Base-by-base conservation (phyloP, 2,113 vertebrate genomes). In the Trematocara macrostoma region DNA sequence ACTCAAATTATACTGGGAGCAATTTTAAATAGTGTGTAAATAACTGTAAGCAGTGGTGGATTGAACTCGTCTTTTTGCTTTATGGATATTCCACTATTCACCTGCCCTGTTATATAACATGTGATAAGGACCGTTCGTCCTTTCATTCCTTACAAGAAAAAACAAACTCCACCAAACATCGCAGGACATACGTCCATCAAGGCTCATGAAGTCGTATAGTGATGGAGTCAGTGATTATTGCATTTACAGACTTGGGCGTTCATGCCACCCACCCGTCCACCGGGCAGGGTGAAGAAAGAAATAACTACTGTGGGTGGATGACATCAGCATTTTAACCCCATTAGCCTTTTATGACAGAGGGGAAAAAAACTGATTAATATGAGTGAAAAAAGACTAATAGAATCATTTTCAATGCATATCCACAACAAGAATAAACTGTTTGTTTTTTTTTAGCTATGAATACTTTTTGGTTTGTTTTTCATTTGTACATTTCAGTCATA, bases 281-380 rank as follows among this genome's bases (percentile, higher is more conserved):
- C 59, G 0, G 31, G 6, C 16, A n/a, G 6, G 31, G 31, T 64
- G 59, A 64, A 64, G 59, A 4, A 64, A 11, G 31, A 64, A 64
- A 64, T 35, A 64, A 64, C 31, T 64, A 59, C 59, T 35, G 31
- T n/a, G 59, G 59, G 3, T 35, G 31, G 5, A 0, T 35, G 59
- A n/a, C 31, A 64, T 64, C 59, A 35, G 59, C 59, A 4, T 64
- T 61, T 61, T 64, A n/a, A 64, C 59, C 59, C 16, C 2, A 64
- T 64, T 18, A n/a, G 6, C 34, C 34, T 0, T 64, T 64, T 2
- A n/a, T 35, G 34, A 64, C 16, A 0, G 0, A 38, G 31, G 34
- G 59, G 59, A 38, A 7, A 7, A 64, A 64, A n/a, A 64, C 2
- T 42, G n/a, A 67, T 40, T 67, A 40, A 69, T 23, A 23, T 15